Conservation (phyloP, 2,888 invertebrate genomes). For the Diadromus collaris region DNA sequence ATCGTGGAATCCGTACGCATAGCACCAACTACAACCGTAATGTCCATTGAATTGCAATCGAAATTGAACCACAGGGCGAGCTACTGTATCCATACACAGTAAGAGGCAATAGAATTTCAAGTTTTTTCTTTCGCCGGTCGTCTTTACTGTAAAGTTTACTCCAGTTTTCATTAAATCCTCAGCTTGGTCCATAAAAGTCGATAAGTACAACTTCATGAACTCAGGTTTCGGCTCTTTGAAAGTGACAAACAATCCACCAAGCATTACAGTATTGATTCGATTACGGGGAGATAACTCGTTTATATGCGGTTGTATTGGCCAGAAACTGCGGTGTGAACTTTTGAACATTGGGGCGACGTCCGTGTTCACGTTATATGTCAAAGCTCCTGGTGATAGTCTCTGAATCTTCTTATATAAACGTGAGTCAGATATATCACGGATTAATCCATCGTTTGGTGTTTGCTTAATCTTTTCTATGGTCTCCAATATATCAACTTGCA, state of each 20-base stretch:
- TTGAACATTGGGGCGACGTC: slow-evolving; percentile 59
- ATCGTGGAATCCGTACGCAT: slow-evolving; percentile 37
- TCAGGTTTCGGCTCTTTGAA: slow-evolving; percentile 51
- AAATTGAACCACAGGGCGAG: slow-evolving; percentile 39
- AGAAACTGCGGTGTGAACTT: slow-evolving; percentile 50
- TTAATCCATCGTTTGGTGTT: slow-evolving; percentile 13
- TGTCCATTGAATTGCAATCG: slow-evolving; percentile 47
- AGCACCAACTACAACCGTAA: slow-evolving; percentile 46
- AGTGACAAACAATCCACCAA: slow-evolving; percentile 53
- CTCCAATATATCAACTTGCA: slow-evolving; percentile 19
- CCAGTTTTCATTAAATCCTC: slow-evolving; percentile 42
- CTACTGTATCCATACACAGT: slow-evolving; percentile 42
- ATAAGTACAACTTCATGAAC: slow-evolving; percentile 57
- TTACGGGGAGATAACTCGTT: slow-evolving; percentile 49
- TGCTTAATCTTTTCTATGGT: slow-evolving; percentile 20
- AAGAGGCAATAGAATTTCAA: slow-evolving; percentile 38
- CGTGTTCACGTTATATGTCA: too few relatives aligned
- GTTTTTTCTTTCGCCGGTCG: slow-evolving; percentile 21
- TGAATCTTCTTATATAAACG: slow-evolving; percentile 46
- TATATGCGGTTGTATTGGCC: slow-evolving; percentile 55
- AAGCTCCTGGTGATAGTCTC: slow-evolving; percentile 33
- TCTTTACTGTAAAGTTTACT: slow-evolving; percentile 18
- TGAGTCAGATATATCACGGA: slow-evolving; percentile 46
- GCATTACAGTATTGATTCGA: slow-evolving; percentile 45
- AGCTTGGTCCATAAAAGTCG: slow-evolving; percentile 49